These are phyloP conservation scores for Globia sparganii DNA, from an alignment of 2,888 invertebrate species.

Conservation along the genomic window DNA sequence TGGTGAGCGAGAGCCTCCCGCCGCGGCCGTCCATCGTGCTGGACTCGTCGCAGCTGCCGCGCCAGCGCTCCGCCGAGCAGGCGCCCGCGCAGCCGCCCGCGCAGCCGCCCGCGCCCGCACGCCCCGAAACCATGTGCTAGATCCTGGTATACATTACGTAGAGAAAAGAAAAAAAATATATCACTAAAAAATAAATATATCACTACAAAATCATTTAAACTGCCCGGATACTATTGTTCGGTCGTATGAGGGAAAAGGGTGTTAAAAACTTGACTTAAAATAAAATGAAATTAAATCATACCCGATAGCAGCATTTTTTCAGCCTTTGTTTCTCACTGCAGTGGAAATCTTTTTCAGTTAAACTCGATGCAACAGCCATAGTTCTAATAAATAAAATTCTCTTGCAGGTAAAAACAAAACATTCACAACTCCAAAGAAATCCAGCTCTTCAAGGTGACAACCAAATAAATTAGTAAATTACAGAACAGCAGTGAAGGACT, in stretches of 20 bases:
- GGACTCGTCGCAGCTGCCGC: conserved; percentile 88
- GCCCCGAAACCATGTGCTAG: conserved; percentile 88
- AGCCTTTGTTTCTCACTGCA: not conserved
- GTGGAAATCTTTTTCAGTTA: not conserved
- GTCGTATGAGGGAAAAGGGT: not conserved
- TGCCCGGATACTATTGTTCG: not conserved
- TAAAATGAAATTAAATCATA: not conserved
- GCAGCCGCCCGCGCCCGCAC: conserved; percentile 80
- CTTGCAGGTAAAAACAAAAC: conserved; percentile 37
- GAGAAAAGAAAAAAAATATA: no score
- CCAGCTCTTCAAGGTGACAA: conserved; percentile 49
- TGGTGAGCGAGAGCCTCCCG: conserved; percentile 88
- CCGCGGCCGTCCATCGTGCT: conserved; percentile 88
- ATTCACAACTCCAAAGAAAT: conserved; percentile 58
- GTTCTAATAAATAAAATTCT: not conserved
- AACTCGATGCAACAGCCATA: not conserved
- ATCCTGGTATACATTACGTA: not conserved
- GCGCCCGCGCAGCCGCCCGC: conserved; percentile 73
- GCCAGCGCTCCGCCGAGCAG: conserved; percentile 86
- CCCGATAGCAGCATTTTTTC: not conserved
- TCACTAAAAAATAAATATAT: no score
- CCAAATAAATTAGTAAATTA: conserved; percentile 42
- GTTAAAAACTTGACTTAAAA: not conserved
- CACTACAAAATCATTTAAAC: not conserved
- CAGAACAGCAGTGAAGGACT: conserved; percentile 59